Conservation (phyloP, 2,888 invertebrate species). For the Polyploca ridens region DNA sequence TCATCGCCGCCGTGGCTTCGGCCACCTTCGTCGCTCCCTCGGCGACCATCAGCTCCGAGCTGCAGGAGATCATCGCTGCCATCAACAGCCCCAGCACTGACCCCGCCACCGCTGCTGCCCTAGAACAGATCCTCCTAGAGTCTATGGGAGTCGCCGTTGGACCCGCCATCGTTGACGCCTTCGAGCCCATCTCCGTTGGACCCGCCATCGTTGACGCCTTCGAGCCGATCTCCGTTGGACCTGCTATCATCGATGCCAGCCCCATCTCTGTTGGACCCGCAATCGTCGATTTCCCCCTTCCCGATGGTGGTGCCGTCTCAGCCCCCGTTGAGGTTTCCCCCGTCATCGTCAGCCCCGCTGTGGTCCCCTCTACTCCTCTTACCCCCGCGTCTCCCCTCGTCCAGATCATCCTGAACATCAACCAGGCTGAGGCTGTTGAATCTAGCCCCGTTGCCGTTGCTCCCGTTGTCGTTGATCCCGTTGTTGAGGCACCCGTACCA, state of each 20-base stretch:
- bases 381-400: conserved; percentile 38
- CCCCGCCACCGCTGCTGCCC: conserved; percentile 56
- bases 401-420: conserved; percentile 53
- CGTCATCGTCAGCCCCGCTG: conserved; percentile 26
- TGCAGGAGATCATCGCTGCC: conserved; percentile 56
- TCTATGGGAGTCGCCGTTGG: conserved; percentile 60
- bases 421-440: conserved; percentile 29
- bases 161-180: conserved; percentile 53
- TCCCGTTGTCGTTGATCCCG: conserved; percentile 20
- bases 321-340: conserved; percentile 24
- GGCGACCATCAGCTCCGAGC: conserved; percentile 36
- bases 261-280: conserved; percentile 40
- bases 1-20: conserved; percentile 62
- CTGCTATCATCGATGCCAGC: conserved; percentile 30
- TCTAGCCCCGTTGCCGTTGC: conserved; percentile 23
- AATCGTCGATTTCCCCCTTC: conserved; percentile 35
- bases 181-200: conserved; percentile 21
- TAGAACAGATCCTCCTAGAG: conserved; percentile 55
- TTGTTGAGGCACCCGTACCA: conserved; percentile 21
- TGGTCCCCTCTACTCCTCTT: conserved; percentile 19
- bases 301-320: conserved; percentile 23
- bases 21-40: conserved; percentile 36
- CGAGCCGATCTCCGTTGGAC: conserved; percentile 32
- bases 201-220: conserved; percentile 19
- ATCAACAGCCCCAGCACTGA: conserved; percentile 62